Conservation (phyloP, 2,113 vertebrate genomes). For the Ceyx cyanopectus region DNA sequence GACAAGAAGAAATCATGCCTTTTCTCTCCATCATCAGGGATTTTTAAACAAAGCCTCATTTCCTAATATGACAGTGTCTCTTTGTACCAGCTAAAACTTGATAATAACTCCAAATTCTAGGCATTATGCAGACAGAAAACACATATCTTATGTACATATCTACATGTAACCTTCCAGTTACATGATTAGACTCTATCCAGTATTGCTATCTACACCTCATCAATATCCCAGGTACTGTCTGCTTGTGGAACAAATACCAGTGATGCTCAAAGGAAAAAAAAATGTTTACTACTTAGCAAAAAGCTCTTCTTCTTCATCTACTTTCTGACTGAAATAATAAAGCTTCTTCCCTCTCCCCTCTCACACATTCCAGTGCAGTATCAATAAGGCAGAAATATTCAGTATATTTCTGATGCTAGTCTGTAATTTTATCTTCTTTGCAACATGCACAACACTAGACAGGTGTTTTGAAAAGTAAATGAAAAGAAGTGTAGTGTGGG, state of each 20-base stretch:
- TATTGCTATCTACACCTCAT: background rate
- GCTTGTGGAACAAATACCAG: background rate
- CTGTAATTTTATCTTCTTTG: background rate
- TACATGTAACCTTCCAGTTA: background rate
- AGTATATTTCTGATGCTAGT: background rate
- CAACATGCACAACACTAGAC: background rate
- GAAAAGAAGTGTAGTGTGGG: background rate
- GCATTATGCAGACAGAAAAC: background rate
- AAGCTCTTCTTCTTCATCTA: background rate
- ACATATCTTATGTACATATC: background rate
- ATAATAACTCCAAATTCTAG: background rate
- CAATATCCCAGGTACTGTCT: background rate
- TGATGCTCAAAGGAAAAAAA: background rate
- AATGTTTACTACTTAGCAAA: background rate
- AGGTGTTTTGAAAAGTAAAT: slow-evolving; percentile 52
- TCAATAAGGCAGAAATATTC: slow-evolving; percentile 9
- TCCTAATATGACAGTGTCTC: background rate
- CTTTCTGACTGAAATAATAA: background rate
- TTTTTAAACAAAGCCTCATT: background rate
- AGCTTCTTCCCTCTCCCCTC: background rate
- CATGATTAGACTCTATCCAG: background rate
- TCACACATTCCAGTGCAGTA: background rate
- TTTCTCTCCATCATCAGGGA: background rate
- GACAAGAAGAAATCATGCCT: background rate
- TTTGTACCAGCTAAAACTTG: background rate